phyloP scores from a whole-genome alignment of 30 jellyfish, hydroid and myxozoan genomes.

The Hydractinia echinata region DNA sequence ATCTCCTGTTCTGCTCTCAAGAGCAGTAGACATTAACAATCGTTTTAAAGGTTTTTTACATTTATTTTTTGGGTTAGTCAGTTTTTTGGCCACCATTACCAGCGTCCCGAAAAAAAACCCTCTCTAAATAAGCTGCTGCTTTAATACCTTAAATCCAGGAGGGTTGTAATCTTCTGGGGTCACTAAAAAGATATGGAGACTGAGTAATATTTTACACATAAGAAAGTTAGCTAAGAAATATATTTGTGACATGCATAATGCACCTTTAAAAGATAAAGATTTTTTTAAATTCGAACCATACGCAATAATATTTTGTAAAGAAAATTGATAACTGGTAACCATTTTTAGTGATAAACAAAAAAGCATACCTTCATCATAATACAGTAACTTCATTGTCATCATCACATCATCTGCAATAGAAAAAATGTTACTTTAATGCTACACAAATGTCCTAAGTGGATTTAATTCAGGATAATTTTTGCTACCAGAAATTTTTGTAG shows the following conservation, averaged over 20 bases:
- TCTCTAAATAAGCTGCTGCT: too few relatives aligned
- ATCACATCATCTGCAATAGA: constrained; percentile 66
- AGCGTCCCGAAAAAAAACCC: too few relatives aligned
- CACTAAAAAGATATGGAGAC: constrained; percentile 26
- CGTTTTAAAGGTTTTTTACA: background rate
- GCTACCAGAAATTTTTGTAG: background rate
- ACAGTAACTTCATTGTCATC: constrained; percentile 91
- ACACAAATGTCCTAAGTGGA: background rate
- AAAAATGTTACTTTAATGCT: background rate
- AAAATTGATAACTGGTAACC: background rate
- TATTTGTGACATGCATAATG: background rate
- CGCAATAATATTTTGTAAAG: background rate
- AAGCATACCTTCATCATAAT: constrained; percentile 79
- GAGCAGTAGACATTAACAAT: background rate
- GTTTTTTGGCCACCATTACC: background rate
- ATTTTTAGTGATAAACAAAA: background rate
- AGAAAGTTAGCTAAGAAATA: background rate
- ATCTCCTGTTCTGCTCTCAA: too few relatives aligned
- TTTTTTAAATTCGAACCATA: background rate
- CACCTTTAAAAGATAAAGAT: background rate
- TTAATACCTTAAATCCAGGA: constrained; percentile 78
- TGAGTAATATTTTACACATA: background rate
- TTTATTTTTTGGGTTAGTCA: background rate
- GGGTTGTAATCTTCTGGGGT: constrained; percentile 88
- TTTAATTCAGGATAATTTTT: background rate